phyloP scores from a whole-genome alignment of 2,888 invertebrate genomes.

The Podabrus alpinus region DNA sequence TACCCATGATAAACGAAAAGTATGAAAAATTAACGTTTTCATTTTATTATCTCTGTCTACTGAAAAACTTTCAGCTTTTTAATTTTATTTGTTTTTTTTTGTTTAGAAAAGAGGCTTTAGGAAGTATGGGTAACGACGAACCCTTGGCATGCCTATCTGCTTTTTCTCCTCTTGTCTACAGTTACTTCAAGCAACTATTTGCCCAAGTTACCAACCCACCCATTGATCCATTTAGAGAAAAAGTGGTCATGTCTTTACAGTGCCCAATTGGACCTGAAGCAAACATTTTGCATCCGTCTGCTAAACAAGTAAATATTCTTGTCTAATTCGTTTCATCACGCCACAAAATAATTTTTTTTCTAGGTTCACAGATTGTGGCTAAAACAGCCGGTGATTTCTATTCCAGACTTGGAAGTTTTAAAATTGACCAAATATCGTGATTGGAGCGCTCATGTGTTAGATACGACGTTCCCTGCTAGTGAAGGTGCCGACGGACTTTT shows the following conservation, averaged over 20 bases:
- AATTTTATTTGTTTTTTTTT: constrained; percentile 26
- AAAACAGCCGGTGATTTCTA: constrained; percentile 90
- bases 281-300: constrained; percentile 89
- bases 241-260: constrained; percentile 96
- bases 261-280: constrained; percentile 97
- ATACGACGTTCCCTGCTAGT: constrained; percentile 82
- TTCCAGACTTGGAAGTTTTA: constrained; percentile 86
- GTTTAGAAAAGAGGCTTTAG: constrained; percentile 94
- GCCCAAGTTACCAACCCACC: constrained; percentile 99
- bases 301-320: constrained; percentile 64
- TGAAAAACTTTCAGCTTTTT: too few relatives aligned
- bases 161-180: constrained; percentile 93
- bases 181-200: constrained; percentile 98
- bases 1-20: constrained; percentile 92
- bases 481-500: constrained; percentile 78
- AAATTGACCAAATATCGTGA: constrained; percentile 82
- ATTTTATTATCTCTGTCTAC: too few relatives aligned
- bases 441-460: constrained; percentile 82
- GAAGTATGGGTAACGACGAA: constrained; percentile 99
- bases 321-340: neutral
- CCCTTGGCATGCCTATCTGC: constrained; percentile 95
- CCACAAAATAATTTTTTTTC: neutral
- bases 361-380: constrained; percentile 84
- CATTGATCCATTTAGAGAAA: constrained; percentile 98
- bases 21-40: too few relatives aligned